Conservation (phyloP, 2,113 vertebrate species). For the Ophthalmolycus amberensis region DNA sequence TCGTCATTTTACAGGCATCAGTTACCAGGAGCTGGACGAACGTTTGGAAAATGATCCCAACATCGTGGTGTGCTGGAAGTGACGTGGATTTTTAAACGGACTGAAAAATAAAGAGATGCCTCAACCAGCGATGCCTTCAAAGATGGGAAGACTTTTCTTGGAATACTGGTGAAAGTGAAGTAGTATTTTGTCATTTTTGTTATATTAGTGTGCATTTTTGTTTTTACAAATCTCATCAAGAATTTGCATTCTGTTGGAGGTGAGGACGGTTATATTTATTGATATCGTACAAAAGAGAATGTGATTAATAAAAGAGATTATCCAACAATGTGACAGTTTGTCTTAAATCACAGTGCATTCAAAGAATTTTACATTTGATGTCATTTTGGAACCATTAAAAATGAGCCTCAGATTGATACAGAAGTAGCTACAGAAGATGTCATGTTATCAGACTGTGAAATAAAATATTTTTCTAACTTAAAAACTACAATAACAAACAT, state of each 20-base stretch:
- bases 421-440: not conserved
- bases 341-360: not conserved
- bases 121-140: slow-evolving; percentile 61
- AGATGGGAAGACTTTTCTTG: not conserved
- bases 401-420: not conserved
- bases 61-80: slow-evolving; percentile 94
- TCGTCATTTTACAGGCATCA: slow-evolving; percentile 88
- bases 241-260: not conserved
- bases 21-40: slow-evolving; percentile 96
- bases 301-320: slow-evolving; percentile 26
- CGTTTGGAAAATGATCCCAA: slow-evolving; percentile 96
- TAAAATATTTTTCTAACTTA: not conserved
- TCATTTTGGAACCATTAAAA: not conserved
- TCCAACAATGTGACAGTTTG: not conserved
- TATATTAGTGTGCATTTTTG: not conserved
- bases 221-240: not conserved
- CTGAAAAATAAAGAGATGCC: slow-evolving; percentile 28
- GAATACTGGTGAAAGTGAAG: slow-evolving; percentile 4
- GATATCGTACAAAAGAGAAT: slow-evolving; percentile 21
- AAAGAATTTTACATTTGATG: not conserved
- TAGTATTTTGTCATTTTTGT: slow-evolving; percentile 15
- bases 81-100: not conserved
- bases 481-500: not conserved
- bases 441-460: not conserved
- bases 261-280: slow-evolving; percentile 22